phyloP scores from a whole-genome alignment of 2,888 invertebrate species.

The Pemphredon lugubris region DNA sequence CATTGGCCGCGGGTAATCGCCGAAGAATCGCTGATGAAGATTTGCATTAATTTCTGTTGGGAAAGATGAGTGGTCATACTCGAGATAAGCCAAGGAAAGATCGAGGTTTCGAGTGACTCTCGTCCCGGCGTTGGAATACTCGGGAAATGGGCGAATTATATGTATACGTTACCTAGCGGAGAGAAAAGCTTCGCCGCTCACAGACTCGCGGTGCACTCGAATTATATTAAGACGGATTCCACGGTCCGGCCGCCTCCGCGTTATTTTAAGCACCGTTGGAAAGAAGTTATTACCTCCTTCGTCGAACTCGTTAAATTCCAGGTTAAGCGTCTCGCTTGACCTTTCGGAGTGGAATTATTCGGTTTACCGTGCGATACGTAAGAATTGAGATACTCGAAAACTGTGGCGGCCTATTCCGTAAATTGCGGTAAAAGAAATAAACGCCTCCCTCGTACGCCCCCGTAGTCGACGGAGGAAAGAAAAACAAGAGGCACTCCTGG shows the following conservation, averaged over 20 bases:
- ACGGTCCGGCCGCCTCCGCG: constrained; percentile 2
- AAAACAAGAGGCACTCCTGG: no score
- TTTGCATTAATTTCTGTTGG: constrained; percentile 49
- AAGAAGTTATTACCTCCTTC: constrained; percentile 50
- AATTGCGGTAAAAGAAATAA: no score
- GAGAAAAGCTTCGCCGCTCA: constrained; percentile 6
- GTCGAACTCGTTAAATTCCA: constrained; percentile 47
- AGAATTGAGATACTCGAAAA: background rate
- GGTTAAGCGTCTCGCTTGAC: constrained; percentile 35
- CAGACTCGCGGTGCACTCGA: constrained; percentile 16
- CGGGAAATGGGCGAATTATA: constrained; percentile 14
- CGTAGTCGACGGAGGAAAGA: no score
- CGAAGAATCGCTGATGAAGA: constrained; percentile 48
- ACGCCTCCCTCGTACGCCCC: no score
- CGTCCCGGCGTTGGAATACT: background rate
- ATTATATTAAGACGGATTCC: constrained; percentile 54
- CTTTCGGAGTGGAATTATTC: constrained; percentile 23
- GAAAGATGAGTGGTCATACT: constrained; percentile 25
- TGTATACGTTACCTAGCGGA: constrained; percentile 4
- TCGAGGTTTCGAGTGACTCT: constrained; percentile 26
- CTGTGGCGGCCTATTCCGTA: no score
- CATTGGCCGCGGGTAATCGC: constrained; percentile 22
- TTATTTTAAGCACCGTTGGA: constrained; percentile 50
- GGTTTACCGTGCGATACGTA: background rate
- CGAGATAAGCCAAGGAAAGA: constrained; percentile 1